A percentile compares a stretch with the other conserved stretches of the same genome.
Conservation (phyloP, 2,113 vertebrate species). For the Ammodytes dubius region DNA sequence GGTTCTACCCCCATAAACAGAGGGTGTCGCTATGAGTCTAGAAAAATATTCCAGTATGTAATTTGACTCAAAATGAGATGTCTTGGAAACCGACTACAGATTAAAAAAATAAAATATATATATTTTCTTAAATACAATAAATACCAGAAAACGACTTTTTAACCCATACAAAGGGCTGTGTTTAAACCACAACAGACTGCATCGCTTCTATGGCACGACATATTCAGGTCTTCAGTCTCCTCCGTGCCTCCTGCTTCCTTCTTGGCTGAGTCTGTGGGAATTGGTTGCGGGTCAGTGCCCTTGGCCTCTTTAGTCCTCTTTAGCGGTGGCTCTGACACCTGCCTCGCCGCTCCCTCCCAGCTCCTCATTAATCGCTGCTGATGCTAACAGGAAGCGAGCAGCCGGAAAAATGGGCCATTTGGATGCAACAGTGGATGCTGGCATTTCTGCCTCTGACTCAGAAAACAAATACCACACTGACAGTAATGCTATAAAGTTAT, state of each 20-base stretch:
- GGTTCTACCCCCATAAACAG: not conserved
- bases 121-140: not conserved
- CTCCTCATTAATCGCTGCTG: conserved; percentile 69
- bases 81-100: not conserved
- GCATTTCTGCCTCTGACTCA: conserved; percentile 12
- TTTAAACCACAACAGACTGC: not conserved
- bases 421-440: conserved; percentile 44
- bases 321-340: conserved; percentile 64
- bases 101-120: not conserved
- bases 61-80: not conserved
- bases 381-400: conserved; percentile 69
- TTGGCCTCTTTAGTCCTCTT: conserved; percentile 63
- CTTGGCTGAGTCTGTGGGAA: conserved; percentile 64
- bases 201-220: not conserved
- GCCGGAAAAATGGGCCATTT: conserved; percentile 62
- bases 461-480: not conserved
- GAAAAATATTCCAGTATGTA: not conserved
- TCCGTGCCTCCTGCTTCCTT: conserved; percentile 29
- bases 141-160: not conserved
- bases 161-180: not conserved
- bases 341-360: conserved; percentile 47
- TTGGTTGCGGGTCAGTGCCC: conserved; percentile 58
- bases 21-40: too few relatives aligned
- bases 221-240: not conserved
- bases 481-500: not conserved